A percentile compares a stretch with the other conserved stretches of the same genome.
These are phyloP conservation scores for Pithys albifrons DNA, from an alignment of 2,113 vertebrate species.

Conservation along the genomic window DNA sequence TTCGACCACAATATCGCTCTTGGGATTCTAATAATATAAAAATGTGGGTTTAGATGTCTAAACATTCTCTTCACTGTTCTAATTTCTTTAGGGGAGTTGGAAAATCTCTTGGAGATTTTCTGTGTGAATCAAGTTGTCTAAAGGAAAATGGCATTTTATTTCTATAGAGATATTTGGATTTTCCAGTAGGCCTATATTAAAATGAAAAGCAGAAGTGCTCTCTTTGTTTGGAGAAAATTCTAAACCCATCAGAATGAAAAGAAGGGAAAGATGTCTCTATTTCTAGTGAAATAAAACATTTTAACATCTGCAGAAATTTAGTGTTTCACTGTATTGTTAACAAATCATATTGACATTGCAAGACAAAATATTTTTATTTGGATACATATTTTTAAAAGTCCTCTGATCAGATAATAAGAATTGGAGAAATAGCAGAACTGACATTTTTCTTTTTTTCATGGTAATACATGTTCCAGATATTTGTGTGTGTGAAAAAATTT, in stretches of 20 bases:
- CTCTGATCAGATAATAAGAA: background rate
- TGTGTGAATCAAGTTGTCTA: background rate
- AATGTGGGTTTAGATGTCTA: background rate
- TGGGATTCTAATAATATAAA: background rate
- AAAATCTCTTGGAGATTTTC: background rate
- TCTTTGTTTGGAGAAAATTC: slow-evolving; percentile 3
- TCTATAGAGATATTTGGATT: background rate
- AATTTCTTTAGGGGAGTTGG: background rate
- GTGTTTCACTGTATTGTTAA: background rate
- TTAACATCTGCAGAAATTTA: background rate
- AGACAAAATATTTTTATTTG: background rate
- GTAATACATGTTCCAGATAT: background rate
- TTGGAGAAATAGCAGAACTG: background rate
- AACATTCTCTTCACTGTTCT: background rate
- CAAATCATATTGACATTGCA: background rate
- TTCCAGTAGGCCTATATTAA: background rate
- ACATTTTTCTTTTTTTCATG: background rate
- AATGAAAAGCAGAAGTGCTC: background rate
- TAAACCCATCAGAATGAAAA: background rate
- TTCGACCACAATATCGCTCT: background rate
- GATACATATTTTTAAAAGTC: background rate
- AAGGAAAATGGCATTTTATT: background rate
- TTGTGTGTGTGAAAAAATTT: background rate
- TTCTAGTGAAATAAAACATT: background rate
- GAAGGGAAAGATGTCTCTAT: background rate